phyloP scores from a whole-genome alignment of 2,888 invertebrate genomes.

The Himalopsyche anomala region DNA sequence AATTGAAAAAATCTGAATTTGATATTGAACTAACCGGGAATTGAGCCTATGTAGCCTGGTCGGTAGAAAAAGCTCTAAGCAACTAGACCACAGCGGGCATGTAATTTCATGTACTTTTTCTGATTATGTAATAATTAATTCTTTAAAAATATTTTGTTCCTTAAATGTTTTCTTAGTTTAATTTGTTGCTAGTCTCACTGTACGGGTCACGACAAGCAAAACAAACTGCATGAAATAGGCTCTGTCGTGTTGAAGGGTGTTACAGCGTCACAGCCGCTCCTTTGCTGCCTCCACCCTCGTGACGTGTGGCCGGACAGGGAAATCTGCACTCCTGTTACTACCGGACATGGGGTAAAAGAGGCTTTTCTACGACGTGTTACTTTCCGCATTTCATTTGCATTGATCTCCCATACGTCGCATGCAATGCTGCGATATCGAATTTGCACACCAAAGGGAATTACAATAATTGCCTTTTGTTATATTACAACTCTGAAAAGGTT shows the following conservation, averaged over 20 bases:
- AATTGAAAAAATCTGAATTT: no score
- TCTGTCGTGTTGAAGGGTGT: constrained; percentile 45
- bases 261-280: not conserved
- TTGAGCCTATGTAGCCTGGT: no score
- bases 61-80: no score
- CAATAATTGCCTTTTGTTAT: constrained; percentile 6
- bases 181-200: not conserved
- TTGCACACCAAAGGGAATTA: constrained; percentile 19
- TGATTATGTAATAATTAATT: no score
- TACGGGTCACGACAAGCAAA: constrained; percentile 16
- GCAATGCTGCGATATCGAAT: constrained; percentile 42
- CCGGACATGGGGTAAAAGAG: constrained; percentile 29
- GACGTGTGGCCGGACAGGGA: constrained; percentile 57
- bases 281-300: constrained; percentile 22
- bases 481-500: not conserved
- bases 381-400: constrained; percentile 48
- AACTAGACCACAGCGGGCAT: no score
- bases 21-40: no score
- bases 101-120: no score
- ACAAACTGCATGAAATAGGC: constrained; percentile 41
- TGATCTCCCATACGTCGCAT: constrained; percentile 44
- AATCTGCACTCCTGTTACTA: constrained; percentile 48
- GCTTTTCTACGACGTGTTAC: constrained; percentile 40
- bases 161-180: no score
- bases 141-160: no score